These are phyloP conservation scores for Clupea harengus DNA, from an alignment of 2,113 vertebrate genomes.

Conservation along the genomic window DNA sequence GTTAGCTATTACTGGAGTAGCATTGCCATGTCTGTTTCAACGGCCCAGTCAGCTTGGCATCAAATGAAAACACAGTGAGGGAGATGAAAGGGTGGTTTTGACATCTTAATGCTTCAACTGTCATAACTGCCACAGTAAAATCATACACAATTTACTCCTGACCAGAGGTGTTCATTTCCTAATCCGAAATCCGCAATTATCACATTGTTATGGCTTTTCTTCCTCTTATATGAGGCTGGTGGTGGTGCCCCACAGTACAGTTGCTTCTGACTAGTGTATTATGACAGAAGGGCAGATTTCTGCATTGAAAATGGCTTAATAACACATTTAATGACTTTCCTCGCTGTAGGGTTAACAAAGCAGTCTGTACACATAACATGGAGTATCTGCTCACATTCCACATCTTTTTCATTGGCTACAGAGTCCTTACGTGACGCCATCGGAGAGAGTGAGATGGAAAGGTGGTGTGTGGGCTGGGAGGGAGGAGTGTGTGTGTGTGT, in stretches of 20 bases:
- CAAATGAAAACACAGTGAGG: no score
- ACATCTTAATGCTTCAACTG: no score
- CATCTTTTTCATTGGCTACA: neutral
- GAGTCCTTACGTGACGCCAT: neutral
- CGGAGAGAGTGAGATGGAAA: neutral
- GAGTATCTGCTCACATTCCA: neutral
- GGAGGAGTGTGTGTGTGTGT: constrained; percentile 1
- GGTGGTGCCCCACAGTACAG: neutral
- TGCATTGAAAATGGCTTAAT: neutral
- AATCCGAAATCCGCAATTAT: neutral
- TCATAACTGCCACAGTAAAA: neutral
- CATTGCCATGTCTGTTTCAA: neutral
- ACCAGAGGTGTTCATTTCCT: neutral
- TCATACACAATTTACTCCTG: neutral
- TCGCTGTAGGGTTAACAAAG: neutral
- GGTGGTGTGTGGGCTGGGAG: neutral
- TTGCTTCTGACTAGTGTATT: neutral
- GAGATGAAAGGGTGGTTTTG: no score
- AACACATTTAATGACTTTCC: neutral
- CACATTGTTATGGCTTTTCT: neutral
- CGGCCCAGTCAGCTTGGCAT: no score
- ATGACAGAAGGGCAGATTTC: neutral
- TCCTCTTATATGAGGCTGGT: neutral
- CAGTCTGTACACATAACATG: neutral
- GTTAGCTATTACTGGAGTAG: neutral